Conservation (phyloP, 2,888 invertebrate genomes). For the Oxyteleia sp. region DNA sequence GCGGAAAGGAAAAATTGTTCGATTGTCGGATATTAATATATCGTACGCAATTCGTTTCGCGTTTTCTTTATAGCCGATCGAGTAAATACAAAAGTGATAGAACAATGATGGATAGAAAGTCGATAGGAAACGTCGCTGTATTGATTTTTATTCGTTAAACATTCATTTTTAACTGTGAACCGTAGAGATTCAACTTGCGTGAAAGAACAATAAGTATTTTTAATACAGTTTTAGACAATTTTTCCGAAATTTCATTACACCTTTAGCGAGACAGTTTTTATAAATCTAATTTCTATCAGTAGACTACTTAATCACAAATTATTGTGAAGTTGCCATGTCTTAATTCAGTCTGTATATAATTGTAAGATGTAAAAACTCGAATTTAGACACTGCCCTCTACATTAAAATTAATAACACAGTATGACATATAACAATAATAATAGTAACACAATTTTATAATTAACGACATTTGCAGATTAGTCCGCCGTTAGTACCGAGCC, state of each 20-base stretch:
- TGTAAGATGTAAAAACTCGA: constrained; percentile 18
- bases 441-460: constrained; percentile 29
- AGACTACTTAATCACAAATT: not conserved
- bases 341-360: constrained; percentile 15
- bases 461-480: constrained; percentile 24
- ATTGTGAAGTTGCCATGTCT: not conserved
- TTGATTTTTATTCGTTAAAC: constrained; percentile 33
- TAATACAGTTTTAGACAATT: constrained; percentile 25
- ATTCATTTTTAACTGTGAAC: constrained; percentile 8
- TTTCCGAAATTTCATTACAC: not conserved
- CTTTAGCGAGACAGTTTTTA: not conserved
- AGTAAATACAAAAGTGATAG: constrained; percentile 30
- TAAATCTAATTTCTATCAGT: not conserved
- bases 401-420: constrained; percentile 14
- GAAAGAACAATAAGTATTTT: constrained; percentile 40
- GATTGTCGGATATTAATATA: constrained; percentile 28
- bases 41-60: not conserved
- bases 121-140: constrained; percentile 13
- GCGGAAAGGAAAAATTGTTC: constrained; percentile 4
- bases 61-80: not conserved
- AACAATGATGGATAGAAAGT: constrained; percentile 24
- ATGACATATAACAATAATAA: constrained; percentile 21
- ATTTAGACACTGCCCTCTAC: constrained; percentile 14
- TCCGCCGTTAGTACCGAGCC: constrained; percentile 2
- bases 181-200: constrained; percentile 1